Evolutionary conservation across 1,140 invertebrate species (phyloP), one percentile per base, ranked within the genome.

Genomic region (Apolygus lucorum): DNA sequence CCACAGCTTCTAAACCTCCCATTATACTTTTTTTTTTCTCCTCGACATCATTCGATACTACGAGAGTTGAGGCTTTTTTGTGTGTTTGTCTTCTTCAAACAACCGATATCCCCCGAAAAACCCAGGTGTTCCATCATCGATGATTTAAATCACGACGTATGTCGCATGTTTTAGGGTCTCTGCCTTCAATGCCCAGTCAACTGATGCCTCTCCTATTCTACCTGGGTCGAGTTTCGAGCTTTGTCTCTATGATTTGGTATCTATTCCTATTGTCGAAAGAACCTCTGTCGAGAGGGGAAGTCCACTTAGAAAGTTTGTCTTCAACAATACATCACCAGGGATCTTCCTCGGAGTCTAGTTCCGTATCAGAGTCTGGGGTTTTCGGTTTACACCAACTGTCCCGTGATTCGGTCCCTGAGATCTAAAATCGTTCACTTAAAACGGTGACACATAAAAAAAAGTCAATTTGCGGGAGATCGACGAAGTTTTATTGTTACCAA

Each of bases 71-170:
- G n/a, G n/a, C n/a, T n/a, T n/a, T n/a, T 24, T 24, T 24, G 22
- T 4, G 54, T 22, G 13, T 24, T 59, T 13, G 8, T 21, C 4
- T 59, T 21, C 54, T 59, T 59, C 13, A 24, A 59, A 59, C 11
- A 59, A 49, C 34, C 8, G 8, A 49, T 49, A 8, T 49, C 34
- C 8, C 8, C 8, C 34, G 22, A 59, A 21, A 59, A 24, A 42
- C 22, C 54, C 54, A 59, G 54, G 54, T 59, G 54, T 59, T 59
- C 54, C 54, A 59, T 59, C 54, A 59, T 24, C 54, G 54, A 24
- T 59, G 54, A 59, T 59, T 59, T 59, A 59, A 59, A 59, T 59
- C 54, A 59, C 11, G 54, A 59, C 54, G 22, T 4, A 24, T 13
- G 13, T 24, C 54, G 2, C 13, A 17, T 24, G 54, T 59, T 22